Evolutionary conservation across 2,113 vertebrate species (phyloP).

Genomic region (Bufo bufo): DNA sequence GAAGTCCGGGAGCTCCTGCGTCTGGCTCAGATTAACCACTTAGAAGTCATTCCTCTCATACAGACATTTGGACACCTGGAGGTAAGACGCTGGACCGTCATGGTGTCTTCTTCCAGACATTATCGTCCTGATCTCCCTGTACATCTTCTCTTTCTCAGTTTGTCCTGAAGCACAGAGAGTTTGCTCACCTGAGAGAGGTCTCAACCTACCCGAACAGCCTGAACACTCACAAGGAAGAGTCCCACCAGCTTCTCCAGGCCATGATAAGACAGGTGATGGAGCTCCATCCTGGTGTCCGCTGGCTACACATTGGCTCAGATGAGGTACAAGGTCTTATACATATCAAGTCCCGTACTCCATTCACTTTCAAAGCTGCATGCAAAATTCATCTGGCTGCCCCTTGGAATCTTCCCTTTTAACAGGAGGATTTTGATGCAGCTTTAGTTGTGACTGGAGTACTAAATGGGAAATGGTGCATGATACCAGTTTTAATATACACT

Average conservation of each 20-base stretch:
- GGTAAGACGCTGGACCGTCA: conserved; percentile 70
- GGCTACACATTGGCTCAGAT: conserved; percentile 91
- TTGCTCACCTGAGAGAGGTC: conserved; percentile 84
- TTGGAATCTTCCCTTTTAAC: too few species aligned
- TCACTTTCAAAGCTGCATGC: too few species aligned
- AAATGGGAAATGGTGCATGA: background rate
- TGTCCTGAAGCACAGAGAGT: conserved; percentile 84
- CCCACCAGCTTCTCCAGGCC: conserved; percentile 74
- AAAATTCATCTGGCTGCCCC: too few species aligned
- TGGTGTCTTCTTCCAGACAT: background rate
- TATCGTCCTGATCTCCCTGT: too few species aligned
- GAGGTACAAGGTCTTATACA: conserved; percentile 75
- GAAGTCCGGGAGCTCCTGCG: conserved; percentile 80
- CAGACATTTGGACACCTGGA: conserved; percentile 98
- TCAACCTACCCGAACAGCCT: conserved; percentile 83
- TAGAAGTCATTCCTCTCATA: conserved; percentile 90
- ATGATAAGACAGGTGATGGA: conserved; percentile 90
- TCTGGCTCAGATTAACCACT: conserved; percentile 71
- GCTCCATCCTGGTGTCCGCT: conserved; percentile 74
- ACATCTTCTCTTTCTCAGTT: conserved; percentile 73
- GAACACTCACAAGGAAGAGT: conserved; percentile 84
- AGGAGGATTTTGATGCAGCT: background rate
- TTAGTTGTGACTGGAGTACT: background rate
- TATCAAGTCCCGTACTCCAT: too few species aligned
- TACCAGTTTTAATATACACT: too few species aligned